These are phyloP conservation scores for Novumbra hubbsi DNA, from an alignment of 2,797 vertebrate species.

Conservation along the genomic window DNA sequence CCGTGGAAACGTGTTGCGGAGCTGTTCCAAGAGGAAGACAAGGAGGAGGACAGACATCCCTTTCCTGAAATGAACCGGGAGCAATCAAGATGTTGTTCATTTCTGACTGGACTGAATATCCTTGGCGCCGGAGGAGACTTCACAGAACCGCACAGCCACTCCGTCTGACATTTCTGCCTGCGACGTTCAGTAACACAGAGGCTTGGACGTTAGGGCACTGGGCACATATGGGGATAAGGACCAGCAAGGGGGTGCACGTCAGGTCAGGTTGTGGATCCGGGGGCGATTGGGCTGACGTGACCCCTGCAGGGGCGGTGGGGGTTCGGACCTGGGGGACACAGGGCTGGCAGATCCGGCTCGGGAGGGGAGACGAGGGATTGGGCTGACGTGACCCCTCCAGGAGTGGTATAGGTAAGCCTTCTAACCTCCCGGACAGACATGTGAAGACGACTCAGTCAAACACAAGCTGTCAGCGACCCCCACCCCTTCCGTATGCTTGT, in stretches of 20 bases:
- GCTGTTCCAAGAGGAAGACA: not conserved
- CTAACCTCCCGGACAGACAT: not conserved
- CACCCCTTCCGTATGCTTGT: not conserved
- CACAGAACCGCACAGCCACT: not conserved
- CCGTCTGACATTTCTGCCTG: no score
- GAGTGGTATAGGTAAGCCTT: not conserved
- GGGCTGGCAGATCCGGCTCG: no score
- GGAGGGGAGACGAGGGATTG: no score
- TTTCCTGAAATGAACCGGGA: not conserved
- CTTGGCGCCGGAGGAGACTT: not conserved
- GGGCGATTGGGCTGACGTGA: constrained; percentile 62
- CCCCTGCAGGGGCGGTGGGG: constrained; percentile 51
- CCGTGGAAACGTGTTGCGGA: not conserved
- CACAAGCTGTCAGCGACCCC: not conserved
- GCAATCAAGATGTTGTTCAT: not conserved
- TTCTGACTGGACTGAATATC: not conserved
- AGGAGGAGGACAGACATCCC: no score
- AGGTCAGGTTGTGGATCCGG: constrained; percentile 61
- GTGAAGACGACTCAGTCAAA: not conserved
- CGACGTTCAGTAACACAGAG: no score
- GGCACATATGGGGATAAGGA: constrained; percentile 73
- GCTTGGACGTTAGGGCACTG: no score
- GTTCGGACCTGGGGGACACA: constrained; percentile 18
- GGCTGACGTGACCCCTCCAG: no score
- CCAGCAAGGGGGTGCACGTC: constrained; percentile 60